These are phyloP conservation scores for Anthopleura sola DNA, from an alignment of 64 coral and sea anemone genomes.

Conservation along the genomic window DNA sequence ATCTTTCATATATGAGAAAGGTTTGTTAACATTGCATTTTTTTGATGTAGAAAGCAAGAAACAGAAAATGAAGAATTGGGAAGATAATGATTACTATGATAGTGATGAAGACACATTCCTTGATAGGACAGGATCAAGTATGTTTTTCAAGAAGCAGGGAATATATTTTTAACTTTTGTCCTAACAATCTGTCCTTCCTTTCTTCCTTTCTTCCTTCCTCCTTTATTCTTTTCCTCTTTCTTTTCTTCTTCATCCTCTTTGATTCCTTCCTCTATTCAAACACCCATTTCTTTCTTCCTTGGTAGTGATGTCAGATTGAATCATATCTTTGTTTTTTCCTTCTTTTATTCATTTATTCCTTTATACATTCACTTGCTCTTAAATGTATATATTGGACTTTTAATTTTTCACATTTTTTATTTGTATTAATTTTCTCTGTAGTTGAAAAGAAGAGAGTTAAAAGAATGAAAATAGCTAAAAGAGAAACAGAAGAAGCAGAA, in stretches of 20 bases:
- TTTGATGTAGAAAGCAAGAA: conserved; percentile 79
- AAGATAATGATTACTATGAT: conserved; percentile 98
- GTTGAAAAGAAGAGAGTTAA: conserved; percentile 81
- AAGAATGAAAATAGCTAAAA: conserved; percentile 60
- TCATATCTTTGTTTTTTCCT: too few relatives aligned
- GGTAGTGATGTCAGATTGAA: too few relatives aligned
- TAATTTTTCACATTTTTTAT: background rate
- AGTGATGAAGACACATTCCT: conserved; percentile 99
- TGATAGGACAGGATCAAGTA: conserved; percentile 96
- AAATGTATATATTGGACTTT: too few relatives aligned
- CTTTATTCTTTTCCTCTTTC: background rate
- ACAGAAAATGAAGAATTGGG: conserved; percentile 92
- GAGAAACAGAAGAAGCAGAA: conserved; percentile 47
- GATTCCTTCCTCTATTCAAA: background rate
- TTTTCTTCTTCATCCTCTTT: background rate
- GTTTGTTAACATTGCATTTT: conserved; percentile 19
- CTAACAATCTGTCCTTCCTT: too few relatives aligned
- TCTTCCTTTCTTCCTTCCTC: background rate
- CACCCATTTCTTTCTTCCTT: too few relatives aligned
- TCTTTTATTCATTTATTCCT: background rate
- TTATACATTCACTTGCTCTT: background rate
- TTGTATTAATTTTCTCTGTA: background rate
- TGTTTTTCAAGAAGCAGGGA: background rate
- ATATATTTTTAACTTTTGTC: background rate
- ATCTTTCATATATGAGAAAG: background rate